A percentile compares a stretch with the other conserved stretches of the same genome.
phyloP scores from a whole-genome alignment of 64 coral and sea anemone genomes.

The Trachythela sp. region DNA sequence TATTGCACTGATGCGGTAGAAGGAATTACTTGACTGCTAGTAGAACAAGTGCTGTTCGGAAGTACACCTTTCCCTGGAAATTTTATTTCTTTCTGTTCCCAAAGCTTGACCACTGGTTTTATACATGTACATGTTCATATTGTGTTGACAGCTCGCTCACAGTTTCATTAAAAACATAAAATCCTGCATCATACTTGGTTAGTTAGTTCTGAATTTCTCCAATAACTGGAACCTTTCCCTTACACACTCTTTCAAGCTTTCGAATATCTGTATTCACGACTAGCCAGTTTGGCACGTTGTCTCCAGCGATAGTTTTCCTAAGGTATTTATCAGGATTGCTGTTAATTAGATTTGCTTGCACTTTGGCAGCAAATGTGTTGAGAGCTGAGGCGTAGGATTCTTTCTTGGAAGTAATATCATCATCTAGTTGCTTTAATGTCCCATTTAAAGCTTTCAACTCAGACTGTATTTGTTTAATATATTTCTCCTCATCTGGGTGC shows the following conservation, averaged over 20 bases:
- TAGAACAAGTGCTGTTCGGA: too few relatives aligned
- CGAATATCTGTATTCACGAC: too few relatives aligned
- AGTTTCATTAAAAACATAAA: too few relatives aligned
- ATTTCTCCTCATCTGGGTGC: slow-evolving; percentile 52
- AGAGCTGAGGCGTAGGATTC: not conserved
- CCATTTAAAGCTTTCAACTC: slow-evolving; percentile 28
- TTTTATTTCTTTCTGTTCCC: too few relatives aligned
- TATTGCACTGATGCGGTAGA: too few relatives aligned
- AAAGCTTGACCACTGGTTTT: too few relatives aligned
- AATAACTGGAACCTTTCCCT: slow-evolving; percentile 12
- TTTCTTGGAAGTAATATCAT: slow-evolving; percentile 42
- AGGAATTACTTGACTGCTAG: too few relatives aligned
- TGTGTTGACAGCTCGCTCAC: too few relatives aligned
- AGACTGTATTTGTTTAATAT: slow-evolving; percentile 31
- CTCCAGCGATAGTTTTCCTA: slow-evolving; percentile 11
- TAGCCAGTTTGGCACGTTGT: slow-evolving; percentile 41
- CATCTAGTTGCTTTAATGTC: slow-evolving; percentile 33
- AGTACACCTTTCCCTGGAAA: too few relatives aligned
- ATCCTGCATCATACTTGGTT: too few relatives aligned
- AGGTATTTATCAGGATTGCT: slow-evolving; percentile 53
- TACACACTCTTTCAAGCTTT: slow-evolving; percentile 48
- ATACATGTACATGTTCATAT: too few relatives aligned
- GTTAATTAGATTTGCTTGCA: slow-evolving; percentile 21
- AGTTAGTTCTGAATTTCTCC: too few relatives aligned
- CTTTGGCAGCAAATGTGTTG: slow-evolving; percentile 40